phyloP scores from a whole-genome alignment of 2,888 invertebrate species.

The Allolobophora icterica region DNA sequence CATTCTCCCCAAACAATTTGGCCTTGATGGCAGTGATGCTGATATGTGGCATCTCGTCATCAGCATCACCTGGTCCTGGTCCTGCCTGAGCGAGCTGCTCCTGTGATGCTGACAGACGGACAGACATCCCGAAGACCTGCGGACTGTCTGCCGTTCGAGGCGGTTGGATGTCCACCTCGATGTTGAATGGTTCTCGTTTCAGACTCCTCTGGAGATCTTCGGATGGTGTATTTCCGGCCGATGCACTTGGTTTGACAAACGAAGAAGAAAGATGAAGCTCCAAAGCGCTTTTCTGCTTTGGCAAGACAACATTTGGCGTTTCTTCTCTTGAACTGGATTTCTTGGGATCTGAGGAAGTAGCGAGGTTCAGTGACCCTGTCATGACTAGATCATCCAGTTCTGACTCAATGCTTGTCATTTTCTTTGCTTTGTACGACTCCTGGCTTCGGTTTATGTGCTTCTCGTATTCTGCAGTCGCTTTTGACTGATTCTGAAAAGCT shows the following conservation, averaged over 20 bases:
- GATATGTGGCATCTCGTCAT: slow-evolving; percentile 36
- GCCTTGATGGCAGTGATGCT: slow-evolving; percentile 42
- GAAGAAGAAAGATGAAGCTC: slow-evolving; percentile 4
- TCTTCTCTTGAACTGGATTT: neutral
- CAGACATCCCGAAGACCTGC: slow-evolving; percentile 9
- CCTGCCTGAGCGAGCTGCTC: neutral
- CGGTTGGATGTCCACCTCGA: slow-evolving; percentile 11
- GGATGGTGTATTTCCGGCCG: neutral
- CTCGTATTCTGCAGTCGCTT: slow-evolving; percentile 36
- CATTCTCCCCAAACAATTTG: slow-evolving; percentile 43
- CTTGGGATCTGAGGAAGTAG: neutral
- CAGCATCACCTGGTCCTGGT: neutral
- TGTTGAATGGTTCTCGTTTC: neutral
- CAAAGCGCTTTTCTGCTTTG: slow-evolving; percentile 11
- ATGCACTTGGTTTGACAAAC: neutral
- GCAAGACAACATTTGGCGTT: neutral
- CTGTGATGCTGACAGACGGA: slow-evolving; percentile 1
- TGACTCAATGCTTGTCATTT: neutral
- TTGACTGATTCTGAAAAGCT: slow-evolving; percentile 8
- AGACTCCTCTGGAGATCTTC: neutral
- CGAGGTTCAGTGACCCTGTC: neutral
- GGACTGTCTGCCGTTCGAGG: slow-evolving; percentile 6
- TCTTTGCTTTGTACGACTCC: slow-evolving; percentile 22
- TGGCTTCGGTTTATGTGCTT: slow-evolving; percentile 34
- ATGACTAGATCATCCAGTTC: neutral